A percentile compares a stretch with the other conserved stretches of the same genome.
These are phyloP conservation scores for Phocoena sinus DNA, from an alignment of 2,113 vertebrate species.

Conservation along the genomic window DNA sequence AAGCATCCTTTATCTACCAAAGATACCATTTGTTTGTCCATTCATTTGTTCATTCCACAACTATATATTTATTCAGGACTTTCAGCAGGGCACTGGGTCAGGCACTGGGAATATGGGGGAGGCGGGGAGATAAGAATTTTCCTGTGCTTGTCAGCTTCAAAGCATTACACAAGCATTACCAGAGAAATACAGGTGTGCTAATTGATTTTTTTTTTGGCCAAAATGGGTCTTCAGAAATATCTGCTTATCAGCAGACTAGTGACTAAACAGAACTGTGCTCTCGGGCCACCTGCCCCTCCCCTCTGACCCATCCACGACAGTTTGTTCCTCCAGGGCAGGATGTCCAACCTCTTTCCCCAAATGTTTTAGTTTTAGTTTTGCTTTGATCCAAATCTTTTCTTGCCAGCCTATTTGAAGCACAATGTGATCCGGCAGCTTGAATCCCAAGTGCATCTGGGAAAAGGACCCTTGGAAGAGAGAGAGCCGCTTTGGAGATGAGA, in stretches of 20 bases:
- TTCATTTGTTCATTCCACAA: not conserved
- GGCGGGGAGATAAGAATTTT: not conserved
- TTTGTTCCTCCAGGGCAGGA: not conserved
- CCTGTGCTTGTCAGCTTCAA: not conserved
- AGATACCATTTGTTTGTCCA: not conserved
- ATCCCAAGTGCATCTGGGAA: not conserved
- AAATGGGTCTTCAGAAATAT: not conserved
- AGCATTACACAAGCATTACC: not conserved
- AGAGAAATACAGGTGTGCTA: not conserved
- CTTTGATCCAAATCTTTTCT: conserved; percentile 10
- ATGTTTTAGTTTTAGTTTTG: not conserved
- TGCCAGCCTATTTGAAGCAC: not conserved
- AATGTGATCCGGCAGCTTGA: not conserved
- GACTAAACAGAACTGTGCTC: not conserved
- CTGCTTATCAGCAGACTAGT: not conserved
- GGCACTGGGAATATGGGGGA: not conserved
- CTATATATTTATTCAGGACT: not conserved
- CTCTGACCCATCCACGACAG: not conserved
- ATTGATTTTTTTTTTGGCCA: not conserved
- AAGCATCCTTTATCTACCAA: not conserved
- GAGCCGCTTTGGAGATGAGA: not conserved
- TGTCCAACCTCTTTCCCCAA: not conserved
- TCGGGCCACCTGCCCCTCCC: not conserved
- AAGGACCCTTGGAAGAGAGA: conserved; percentile 17
- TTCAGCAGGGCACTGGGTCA: not conserved